Evolutionary conservation across 2,797 vertebrate genomes (phyloP), one percentile per base, ranked within the genome.

Genomic region (Avahi laniger): DNA sequence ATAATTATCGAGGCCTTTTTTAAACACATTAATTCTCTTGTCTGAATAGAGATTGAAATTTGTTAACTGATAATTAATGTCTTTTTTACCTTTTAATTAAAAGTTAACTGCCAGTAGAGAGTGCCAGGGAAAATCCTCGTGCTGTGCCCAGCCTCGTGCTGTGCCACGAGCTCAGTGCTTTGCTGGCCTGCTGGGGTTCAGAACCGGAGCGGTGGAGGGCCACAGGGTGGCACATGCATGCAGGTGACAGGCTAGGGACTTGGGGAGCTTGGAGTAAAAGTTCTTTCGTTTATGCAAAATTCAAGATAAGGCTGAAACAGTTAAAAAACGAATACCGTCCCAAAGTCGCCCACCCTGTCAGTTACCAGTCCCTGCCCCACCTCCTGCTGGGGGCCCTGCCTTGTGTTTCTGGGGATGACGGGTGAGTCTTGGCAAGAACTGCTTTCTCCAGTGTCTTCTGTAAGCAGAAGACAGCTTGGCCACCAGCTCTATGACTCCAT

Each of bases 1-100:
- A 94, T 97, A 98, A 98, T 97, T 97, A 94, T 54, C 13, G 73
- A 95, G 97, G 84, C 5, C 95, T 95, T 95, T 96, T 96, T 75
- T 43, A 96, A 96, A 90, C 67, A 94, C 84, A 54, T 90, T 94
- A 97, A 97, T 97, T 98, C 93, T 41, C 94, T 93, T 97, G 97
- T 97, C 98, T 96, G 95, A 79, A 83, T 35, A 84, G 98, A 98
- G 97, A 98, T 90, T 97, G 98, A 97, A 98, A 97, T 97, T 97
- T 93, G 81, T 98, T 98, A 98, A 93, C 95, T 72, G 81, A 92
- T 97, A 98, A 98, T 98, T 98, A 98, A 89, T 43, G 92, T 96
- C 96, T 98, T 97, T 96, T 97, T 97, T 91, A 94, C 89, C 78
- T 96, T 97, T 96, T 98, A 98, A 98, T 98, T 98, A 98, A 97